Evolutionary conservation across 2,888 invertebrate genomes (phyloP), one percentile per base, ranked within the genome.

Genomic region (Metellina segmentata): DNA sequence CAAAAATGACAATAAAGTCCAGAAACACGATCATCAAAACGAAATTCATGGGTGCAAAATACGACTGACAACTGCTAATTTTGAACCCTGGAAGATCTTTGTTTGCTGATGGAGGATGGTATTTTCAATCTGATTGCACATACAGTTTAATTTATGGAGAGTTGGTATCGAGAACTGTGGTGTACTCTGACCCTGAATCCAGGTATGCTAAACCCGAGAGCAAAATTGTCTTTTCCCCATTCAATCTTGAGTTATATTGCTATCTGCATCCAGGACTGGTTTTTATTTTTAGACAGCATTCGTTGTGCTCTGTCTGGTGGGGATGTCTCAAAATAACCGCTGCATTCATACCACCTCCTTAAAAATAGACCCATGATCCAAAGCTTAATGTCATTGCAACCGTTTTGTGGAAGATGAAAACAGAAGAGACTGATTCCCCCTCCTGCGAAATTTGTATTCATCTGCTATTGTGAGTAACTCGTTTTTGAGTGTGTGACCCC

Each of bases 351-450:
- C 92, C 85, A 77, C 61, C 85, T 75, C 70, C 82, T 89, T 82
- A 85, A 89, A 92, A 92, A 89, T 85, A 85, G 79, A 49, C 71
- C 20, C 16, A 53, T 71, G 85, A 89, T 89, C 89, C 53, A 85
- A 85, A 69, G 86, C 85, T 85, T 92, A 92, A 92, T 92, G 92
- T 92, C 92, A 92, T 92, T 92, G 83, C 89, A 71, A 82, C 81
- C 74, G 72, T 86, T 89, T 82, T 81, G 74, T 81, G 92, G 81
- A 81, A 53, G 87, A 75, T 82, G 91, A 87, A 81, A 92, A 89
- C 72, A 82, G 71, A 87, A 71, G 78, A 81, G 53, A 75, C 70
- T n/a, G 81, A 48, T 11, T 49, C 49, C 34, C 34, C n/a, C 16
- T 74, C 70, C 34, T 34, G 34, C 34, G 34, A 34, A 34, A 34